phyloP scores from a whole-genome alignment of 1,140 invertebrate genomes.

The Drosophila willistoni region DNA sequence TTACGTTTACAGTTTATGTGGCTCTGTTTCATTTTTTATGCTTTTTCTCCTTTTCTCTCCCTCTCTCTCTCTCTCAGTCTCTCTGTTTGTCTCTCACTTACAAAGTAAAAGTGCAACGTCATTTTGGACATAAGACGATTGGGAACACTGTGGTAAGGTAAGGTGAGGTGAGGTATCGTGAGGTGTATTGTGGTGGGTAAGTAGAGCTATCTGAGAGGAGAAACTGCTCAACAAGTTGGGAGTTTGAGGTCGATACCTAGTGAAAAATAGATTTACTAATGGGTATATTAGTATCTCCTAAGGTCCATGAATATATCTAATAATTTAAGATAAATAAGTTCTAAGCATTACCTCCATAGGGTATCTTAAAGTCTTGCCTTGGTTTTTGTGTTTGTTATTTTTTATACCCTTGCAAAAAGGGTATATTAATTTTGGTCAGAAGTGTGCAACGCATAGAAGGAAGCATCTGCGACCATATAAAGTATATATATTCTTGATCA shows the following conservation, averaged over 20 bases:
- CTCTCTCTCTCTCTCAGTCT: neutral
- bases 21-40: constrained; percentile 21
- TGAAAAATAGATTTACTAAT: neutral
- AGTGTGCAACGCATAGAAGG: too few species aligned
- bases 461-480: too few species aligned
- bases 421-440: too few species aligned
- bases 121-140: constrained; percentile 15
- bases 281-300: neutral
- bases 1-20: constrained; percentile 66
- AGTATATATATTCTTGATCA: too few species aligned
- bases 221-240: constrained; percentile 54
- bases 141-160: constrained; percentile 9
- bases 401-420: too few species aligned
- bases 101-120: constrained; percentile 65
- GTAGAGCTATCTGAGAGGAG: constrained; percentile 28
- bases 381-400: constrained; percentile 12
- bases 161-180: neutral
- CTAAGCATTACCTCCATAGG: neutral
- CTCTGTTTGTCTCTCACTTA: neutral
- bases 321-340: too few species aligned
- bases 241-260: constrained; percentile 46
- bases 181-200: constrained; percentile 13
- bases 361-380: neutral
- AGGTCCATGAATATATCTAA: too few species aligned
- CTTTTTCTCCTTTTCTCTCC: constrained; percentile 16